Base-by-base conservation (phyloP, 2,888 invertebrate genomes). In the Aphodius granarius region DNA sequence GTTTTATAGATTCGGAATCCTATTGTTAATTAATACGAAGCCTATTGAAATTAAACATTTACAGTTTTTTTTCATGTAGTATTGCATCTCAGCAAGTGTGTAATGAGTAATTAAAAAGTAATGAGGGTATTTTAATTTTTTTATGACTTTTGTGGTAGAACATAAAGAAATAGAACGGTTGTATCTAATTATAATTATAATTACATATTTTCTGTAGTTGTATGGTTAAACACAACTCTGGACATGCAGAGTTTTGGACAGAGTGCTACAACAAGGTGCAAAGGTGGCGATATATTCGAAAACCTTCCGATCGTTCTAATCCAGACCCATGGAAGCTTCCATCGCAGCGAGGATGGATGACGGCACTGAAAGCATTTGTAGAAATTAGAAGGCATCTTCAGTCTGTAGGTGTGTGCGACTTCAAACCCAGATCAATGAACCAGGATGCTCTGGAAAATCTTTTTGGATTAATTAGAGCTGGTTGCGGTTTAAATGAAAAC, bases 381-480 rank as follows among this genome's bases (percentile, higher is more conserved):
- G 23, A 23, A 23, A 23, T 23, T 23, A 23, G 23, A 23, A 4
- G 23, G 23, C 23, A 23, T 23, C 19, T 74, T 13, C 23, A n/a
- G 16, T 23, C 23, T 23, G 23, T 23, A 9, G 23, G 23, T 5
- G 23, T 23, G 23, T 23, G 23, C 23, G 23, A 23, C 23, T 23
- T 23, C 23, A 23, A 23, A 6, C 73, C 75, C 16, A 74, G 80
- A 15, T 73, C 75, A 9, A 62, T 78, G n/a, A 80, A 80, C 74
- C 79, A 80, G 68, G 80, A 80, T 74, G 5, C 75, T 2, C 71
- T 80, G 5, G 80, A 80, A 72, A 80, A 80, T 70, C 71, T 80
- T 19, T 80, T 79, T 66, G 78, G 78, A 2, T 63, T 19, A 20
- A 66, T 80, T 64, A 76, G 79, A 66, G 71, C 63, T 65, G 77